Percentiles rank a stretch among this genome's conserved stretches.
These are phyloP conservation scores for Allobates femoralis DNA, from an alignment of 2,797 vertebrate genomes.

Conservation along the genomic window DNA sequence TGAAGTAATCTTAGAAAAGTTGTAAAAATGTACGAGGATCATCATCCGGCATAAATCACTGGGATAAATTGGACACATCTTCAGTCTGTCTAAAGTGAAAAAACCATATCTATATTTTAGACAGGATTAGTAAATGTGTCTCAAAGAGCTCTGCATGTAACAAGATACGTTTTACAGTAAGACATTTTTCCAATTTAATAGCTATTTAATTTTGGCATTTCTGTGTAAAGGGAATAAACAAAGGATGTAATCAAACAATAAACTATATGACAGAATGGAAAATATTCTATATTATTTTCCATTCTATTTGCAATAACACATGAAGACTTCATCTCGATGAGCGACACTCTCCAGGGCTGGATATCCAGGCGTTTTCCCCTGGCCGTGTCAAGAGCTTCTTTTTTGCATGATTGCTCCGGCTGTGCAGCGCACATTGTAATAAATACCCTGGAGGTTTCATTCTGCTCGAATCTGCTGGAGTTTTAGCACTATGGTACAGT, in stretches of 20 bases:
- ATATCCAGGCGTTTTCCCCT: constrained; percentile 4
- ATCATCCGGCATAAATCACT: no score
- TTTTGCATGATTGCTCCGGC: constrained; percentile 58
- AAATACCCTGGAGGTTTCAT: constrained; percentile 54
- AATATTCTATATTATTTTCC: neutral
- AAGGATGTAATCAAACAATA: neutral
- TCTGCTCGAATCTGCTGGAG: constrained; percentile 38
- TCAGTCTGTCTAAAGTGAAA: no score
- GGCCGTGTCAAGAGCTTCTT: constrained; percentile 33
- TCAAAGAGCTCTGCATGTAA: no score
- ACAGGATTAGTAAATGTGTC: no score
- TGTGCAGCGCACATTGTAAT: constrained; percentile 41
- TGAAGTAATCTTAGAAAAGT: no score
- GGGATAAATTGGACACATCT: no score
- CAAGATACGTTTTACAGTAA: neutral
- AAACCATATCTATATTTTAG: no score
- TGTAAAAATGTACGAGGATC: no score
- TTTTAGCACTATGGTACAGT: constrained; percentile 54
- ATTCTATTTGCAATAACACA: neutral
- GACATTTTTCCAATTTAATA: neutral
- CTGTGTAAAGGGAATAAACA: neutral
- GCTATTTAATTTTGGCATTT: neutral
- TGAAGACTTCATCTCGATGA: constrained; percentile 27
- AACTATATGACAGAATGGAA: neutral
- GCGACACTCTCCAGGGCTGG: neutral